These are phyloP conservation scores for Recurvirostra avosetta DNA, from an alignment of 2,113 vertebrate species.

Conservation along the genomic window DNA sequence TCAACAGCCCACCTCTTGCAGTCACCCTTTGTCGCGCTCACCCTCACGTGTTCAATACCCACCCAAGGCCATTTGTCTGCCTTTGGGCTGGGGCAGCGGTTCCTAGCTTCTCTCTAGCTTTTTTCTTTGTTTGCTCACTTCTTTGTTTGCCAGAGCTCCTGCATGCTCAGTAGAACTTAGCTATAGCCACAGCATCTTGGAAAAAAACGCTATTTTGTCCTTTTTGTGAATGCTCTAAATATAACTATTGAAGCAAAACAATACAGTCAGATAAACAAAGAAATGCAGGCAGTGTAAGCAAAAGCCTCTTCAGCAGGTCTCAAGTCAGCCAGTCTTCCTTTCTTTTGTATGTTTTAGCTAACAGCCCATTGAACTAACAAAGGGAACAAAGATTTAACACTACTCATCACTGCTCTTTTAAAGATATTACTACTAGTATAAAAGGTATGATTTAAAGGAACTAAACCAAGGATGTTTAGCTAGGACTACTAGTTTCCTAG, in stretches of 20 bases:
- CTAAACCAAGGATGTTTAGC: background rate
- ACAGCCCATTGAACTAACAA: conserved; percentile 26
- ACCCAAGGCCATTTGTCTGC: background rate
- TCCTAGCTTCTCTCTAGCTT: background rate
- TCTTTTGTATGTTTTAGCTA: conserved; percentile 50
- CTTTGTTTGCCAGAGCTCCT: conserved; percentile 39
- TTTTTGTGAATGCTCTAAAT: conserved; percentile 49
- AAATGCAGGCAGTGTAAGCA: background rate
- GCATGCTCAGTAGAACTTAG: conserved; percentile 9
- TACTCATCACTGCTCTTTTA: background rate
- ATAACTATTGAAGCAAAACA: conserved; percentile 59
- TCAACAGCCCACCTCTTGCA: background rate
- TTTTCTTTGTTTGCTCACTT: conserved; percentile 19
- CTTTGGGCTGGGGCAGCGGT: background rate
- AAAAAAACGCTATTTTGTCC: conserved; percentile 7
- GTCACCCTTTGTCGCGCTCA: background rate
- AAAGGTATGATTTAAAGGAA: background rate
- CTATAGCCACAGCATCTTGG: background rate
- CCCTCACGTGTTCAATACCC: background rate
- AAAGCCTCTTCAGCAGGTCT: conserved; percentile 26
- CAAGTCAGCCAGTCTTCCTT: conserved; percentile 16
- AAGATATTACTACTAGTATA: background rate
- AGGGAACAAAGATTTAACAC: background rate
- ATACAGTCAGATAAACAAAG: conserved; percentile 49
- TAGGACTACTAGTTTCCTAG: background rate